Base-by-base conservation (phyloP, 2,797 vertebrate species). In the Microchirus variegatus region DNA sequence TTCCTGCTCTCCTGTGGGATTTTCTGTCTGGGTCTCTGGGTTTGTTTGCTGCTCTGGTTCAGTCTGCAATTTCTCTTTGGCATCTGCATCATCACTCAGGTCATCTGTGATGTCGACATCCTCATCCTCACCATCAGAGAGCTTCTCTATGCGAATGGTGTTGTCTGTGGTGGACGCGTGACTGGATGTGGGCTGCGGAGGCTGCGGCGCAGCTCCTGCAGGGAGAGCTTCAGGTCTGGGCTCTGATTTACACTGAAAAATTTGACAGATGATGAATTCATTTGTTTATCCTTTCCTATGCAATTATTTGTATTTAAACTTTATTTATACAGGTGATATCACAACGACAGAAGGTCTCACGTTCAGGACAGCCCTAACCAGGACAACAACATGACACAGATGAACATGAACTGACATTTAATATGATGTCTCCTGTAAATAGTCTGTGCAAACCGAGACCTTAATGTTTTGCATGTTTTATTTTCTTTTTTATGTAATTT, bases 41-140 rank as follows among this genome's bases (percentile, higher is more conserved):
- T 15, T 38, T 3, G 10, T 15, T 6, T 4, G 40, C 16, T 26
- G 46, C 43, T 78, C 67, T 5, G 41, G 36, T 18, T 78, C 75
- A n/a, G 41, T 12, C 22, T 51, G 68, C 0, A 3, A 40, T 67
- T 84, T 76, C 4, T 68, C 19, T 5, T 53, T 59, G 17, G 38
- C 17, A 8, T 51, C 67, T 50, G 59, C 71, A 8, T 86, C 82
- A 0, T 87, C 94, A 58, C 94, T 94, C 65, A 90, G 41, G 53
- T 96, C 96, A 61, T 99, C 96, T 0, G 96, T 99, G 84, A 99
- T 97, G 77, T 99, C 96, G 15, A 99, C 95, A 14, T 99, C 93
- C 84, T 99, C 96, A 11, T 97, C 85, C 84, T 98, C 97, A 17
- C 98, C 95, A 43, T 97, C 96, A 7, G 95, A 97, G 50, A 98